phyloP scores from a whole-genome alignment of 2,888 invertebrate genomes.

The Dicyrtoma fusca region DNA sequence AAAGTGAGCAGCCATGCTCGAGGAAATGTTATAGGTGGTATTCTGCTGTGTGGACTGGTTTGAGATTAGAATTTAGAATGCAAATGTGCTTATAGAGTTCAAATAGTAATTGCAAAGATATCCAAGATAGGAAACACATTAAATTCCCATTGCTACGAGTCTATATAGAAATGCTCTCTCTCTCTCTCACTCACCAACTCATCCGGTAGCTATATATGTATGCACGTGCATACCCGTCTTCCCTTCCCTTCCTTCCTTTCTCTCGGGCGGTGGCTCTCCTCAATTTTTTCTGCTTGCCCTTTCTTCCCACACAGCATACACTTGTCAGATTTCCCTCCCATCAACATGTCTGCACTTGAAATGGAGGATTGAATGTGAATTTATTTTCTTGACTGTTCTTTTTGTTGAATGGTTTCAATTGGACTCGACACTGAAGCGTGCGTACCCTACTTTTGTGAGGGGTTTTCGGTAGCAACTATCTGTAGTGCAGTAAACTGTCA shows the following conservation, averaged over 20 bases:
- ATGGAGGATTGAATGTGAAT: constrained; percentile 55
- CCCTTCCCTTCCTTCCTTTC: not conserved
- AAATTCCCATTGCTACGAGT: constrained; percentile 21
- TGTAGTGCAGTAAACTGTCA: too few relatives aligned
- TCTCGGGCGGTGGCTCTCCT: too few relatives aligned
- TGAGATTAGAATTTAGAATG: too few relatives aligned
- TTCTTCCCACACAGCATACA: constrained; percentile 18
- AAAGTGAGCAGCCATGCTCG: not conserved
- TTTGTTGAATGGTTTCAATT: too few relatives aligned
- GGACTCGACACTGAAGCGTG: too few relatives aligned
- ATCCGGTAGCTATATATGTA: not conserved
- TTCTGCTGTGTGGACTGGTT: too few relatives aligned
- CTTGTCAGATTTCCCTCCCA: constrained; percentile 24
- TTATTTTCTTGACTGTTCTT: constrained; percentile 33
- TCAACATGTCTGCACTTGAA: constrained; percentile 40
- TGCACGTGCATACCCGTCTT: not conserved
- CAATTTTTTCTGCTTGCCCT: constrained; percentile 10
- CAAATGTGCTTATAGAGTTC: not conserved
- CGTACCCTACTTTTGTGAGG: too few relatives aligned
- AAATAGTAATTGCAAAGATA: too few relatives aligned
- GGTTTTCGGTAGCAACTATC: too few relatives aligned
- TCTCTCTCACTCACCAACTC: not conserved
- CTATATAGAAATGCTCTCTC: not conserved
- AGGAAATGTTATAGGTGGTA: too few relatives aligned
- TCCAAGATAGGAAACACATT: constrained; percentile 14